Evolutionary conservation across 92 coral and sea anemone genomes (phyloP), one percentile per base, ranked within the genome.

Genomic region (Blastomussa wellsi): DNA sequence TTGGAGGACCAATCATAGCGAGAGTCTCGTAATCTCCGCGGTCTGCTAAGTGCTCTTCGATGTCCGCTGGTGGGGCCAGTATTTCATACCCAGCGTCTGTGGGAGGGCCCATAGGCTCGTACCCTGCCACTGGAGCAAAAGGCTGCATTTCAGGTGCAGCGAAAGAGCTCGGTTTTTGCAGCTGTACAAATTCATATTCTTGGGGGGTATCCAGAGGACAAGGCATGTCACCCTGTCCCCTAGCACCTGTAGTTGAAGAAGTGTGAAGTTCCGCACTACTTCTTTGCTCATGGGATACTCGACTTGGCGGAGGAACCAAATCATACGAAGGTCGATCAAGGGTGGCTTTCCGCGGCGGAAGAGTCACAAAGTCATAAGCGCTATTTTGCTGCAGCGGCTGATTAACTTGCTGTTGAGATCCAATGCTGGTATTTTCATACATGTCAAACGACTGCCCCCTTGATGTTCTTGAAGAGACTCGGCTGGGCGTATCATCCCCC

Each of bases 81-180:
- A 85, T 44, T 70, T 90, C 93, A 60, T 90, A 90, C 11, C 76
- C 93, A 5, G 38, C 84, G n/a, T 73, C 85, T 29, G 67, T 36
- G 16, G 84, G 82, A 5, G 89, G 92, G 3, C 67, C 92, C 98
- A 94, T 94, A 28, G 91, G 90, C 55, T 85, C 92, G 52, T 94
- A 94, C 16, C 98, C 98, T 20, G 98, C 91, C n/a, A 69, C 81
- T 22, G 86, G 62, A 1, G 98, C 95, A 67, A 88, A 86, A 6
- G 95, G 89, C 10, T 86, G 75, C 77, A 90, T 86, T 42, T 94
- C 98, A 20, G 92, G 90, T 31, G 85, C 78, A 11, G 85, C n/a
- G 17, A 24, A 41, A 13, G 80, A 3, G 29, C 35, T 53, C 38
- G 82, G 71, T 65, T 78, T 70, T 41, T 84, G 73, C 33, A 75